Conservation (phyloP, 2,888 invertebrate genomes). For the Sminthurides aquaticus region DNA sequence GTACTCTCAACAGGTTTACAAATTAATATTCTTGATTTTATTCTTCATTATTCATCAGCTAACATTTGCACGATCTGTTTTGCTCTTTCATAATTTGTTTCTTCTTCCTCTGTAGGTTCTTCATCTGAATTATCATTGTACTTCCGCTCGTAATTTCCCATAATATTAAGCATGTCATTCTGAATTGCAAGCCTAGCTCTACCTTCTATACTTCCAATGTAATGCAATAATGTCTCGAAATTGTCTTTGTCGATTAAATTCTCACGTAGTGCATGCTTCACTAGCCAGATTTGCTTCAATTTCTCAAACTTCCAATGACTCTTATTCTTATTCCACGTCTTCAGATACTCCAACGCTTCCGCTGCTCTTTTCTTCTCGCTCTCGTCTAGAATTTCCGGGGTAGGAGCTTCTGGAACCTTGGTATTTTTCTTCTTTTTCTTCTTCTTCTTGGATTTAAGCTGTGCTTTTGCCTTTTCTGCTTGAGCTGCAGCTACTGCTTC, state of each 20-base stretch:
- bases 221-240: slow-evolving; percentile 62
- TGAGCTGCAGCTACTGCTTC: not conserved
- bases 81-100: slow-evolving; percentile 54
- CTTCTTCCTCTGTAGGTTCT: slow-evolving; percentile 47
- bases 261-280: slow-evolving; percentile 51
- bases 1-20: too few species aligned
- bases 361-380: slow-evolving; percentile 19
- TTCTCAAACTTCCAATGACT: slow-evolving; percentile 75
- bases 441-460: slow-evolving; percentile 10
- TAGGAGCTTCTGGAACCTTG: not conserved
- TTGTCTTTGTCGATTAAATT: slow-evolving; percentile 48
- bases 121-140: slow-evolving; percentile 60
- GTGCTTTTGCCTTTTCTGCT: not conserved
- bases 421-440: slow-evolving; percentile 24
- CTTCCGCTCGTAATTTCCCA: slow-evolving; percentile 53
- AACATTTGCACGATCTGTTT: slow-evolving; percentile 60
- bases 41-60: slow-evolving; percentile 45
- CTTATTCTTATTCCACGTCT: slow-evolving; percentile 62
- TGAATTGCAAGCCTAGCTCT: slow-evolving; percentile 51
- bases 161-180: slow-evolving; percentile 26
- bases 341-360: slow-evolving; percentile 33
- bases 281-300: slow-evolving; percentile 66
- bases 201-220: slow-evolving; percentile 63
- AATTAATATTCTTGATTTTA: not conserved
- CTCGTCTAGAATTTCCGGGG: slow-evolving; percentile 15